Evolutionary conservation across 1,140 invertebrate genomes (phyloP).

Genomic region (Gryon sp.): DNA sequence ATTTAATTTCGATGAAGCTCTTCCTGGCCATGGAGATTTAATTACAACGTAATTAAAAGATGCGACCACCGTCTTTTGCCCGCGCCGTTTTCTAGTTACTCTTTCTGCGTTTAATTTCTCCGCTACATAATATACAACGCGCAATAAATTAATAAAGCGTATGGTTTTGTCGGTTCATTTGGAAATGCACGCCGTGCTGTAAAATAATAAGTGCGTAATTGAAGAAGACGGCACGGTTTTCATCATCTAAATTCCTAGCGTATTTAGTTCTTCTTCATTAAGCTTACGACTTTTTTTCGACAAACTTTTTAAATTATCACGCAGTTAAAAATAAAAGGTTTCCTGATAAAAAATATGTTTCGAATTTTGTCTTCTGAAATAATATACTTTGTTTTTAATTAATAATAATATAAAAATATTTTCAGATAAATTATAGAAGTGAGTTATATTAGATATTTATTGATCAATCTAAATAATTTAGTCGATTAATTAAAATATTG

Average conservation of each 20-base stretch:
- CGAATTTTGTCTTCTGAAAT: no score
- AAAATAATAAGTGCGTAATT: conserved; percentile 60
- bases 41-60: conserved; percentile 60
- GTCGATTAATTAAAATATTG: no score
- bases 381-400: no score
- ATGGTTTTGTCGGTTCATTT: conserved; percentile 54
- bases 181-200: conserved; percentile 21
- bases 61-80: conserved; percentile 43
- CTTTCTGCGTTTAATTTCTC: conserved; percentile 43
- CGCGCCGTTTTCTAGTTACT: conserved; percentile 26
- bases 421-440: no score
- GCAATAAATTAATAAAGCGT: conserved; percentile 61
- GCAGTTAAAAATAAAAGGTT: no score
- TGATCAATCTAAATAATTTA: no score
- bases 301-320: no score
- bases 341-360: no score
- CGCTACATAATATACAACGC: conserved; percentile 45
- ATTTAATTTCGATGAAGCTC: conserved; percentile 44
- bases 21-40: conserved; percentile 51
- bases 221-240: conserved; percentile 46
- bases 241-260: conserved; percentile 32
- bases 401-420: no score
- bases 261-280: conserved; percentile 45
- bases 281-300: background rate
- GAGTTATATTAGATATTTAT: no score